A percentile compares a stretch with the other conserved stretches of the same genome.
Conservation (phyloP, 1,140 invertebrate species). For the Trinorchestia longiramus region DNA sequence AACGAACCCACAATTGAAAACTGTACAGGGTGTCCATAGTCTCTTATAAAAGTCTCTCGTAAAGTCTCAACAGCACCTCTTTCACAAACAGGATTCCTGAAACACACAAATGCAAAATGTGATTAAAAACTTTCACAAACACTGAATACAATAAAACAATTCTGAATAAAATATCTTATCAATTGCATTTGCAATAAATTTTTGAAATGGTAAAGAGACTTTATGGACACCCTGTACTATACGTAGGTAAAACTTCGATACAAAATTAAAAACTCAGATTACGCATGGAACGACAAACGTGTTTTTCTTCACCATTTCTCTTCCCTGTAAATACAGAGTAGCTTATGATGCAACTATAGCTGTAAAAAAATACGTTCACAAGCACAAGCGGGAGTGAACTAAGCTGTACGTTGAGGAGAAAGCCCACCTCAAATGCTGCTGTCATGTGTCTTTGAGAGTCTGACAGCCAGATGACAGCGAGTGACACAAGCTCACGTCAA, state of each 20-base stretch:
- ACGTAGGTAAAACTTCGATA: not conserved
- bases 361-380: not conserved
- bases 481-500: conserved; percentile 23
- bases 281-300: not conserved
- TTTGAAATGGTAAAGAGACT: too few relatives aligned
- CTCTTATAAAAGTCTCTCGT: too few relatives aligned
- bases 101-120: too few relatives aligned
- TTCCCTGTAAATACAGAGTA: not conserved
- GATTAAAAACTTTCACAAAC: too few relatives aligned
- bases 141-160: too few relatives aligned
- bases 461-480: conserved; percentile 24
- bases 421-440: not conserved
- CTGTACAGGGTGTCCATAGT: too few relatives aligned
- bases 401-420: not conserved
- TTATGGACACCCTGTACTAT: too few relatives aligned
- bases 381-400: not conserved
- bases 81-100: too few relatives aligned
- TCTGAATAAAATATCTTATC: too few relatives aligned
- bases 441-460: not conserved
- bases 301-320: not conserved
- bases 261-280: not conserved
- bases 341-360: not conserved
- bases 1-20: too few relatives aligned
- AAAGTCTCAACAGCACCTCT: too few relatives aligned
- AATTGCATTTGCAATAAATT: too few relatives aligned